These are phyloP conservation scores for Sparidentex hasta DNA, from an alignment of 2,797 vertebrate genomes.

Conservation along the genomic window DNA sequence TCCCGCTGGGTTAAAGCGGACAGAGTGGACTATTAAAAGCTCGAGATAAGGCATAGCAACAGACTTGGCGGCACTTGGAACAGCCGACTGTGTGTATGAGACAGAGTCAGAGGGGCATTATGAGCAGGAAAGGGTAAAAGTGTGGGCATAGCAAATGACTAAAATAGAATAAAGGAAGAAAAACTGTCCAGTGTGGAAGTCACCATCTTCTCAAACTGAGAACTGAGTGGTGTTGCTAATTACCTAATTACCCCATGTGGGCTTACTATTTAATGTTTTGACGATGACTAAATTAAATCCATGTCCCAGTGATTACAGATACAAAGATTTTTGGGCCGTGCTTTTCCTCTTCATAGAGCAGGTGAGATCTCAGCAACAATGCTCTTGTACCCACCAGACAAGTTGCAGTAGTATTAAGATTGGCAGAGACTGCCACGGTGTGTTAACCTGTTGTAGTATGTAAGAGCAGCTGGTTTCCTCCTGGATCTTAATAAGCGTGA, in stretches of 20 bases:
- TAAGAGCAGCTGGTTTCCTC: constrained; percentile 63
- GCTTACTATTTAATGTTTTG: constrained; percentile 10
- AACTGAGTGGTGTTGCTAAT: constrained; percentile 21
- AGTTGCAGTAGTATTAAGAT: constrained; percentile 32
- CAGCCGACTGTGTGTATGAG: constrained; percentile 22
- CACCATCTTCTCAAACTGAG: constrained; percentile 12
- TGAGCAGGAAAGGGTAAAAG: constrained; percentile 8
- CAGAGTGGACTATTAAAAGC: constrained; percentile 63
- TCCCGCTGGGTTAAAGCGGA: constrained; percentile 69
- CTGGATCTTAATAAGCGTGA: constrained; percentile 67
- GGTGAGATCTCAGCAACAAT: constrained; percentile 13
- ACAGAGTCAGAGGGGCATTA: constrained; percentile 32
- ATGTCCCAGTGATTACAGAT: constrained; percentile 13
- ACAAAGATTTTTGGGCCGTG: neutral
- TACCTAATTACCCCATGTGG: constrained; percentile 4
- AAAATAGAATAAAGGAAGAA: constrained; percentile 19
- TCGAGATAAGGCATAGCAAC: constrained; percentile 71
- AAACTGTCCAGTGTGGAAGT: constrained; percentile 5
- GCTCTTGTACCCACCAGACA: constrained; percentile 29
- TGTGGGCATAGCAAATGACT: neutral
- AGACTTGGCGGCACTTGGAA: constrained; percentile 69
- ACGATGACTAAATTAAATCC: constrained; percentile 24
- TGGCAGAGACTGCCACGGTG: constrained; percentile 44
- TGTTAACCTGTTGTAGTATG: constrained; percentile 62
- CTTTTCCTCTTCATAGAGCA: constrained; percentile 10